Evolutionary conservation across 2,797 vertebrate genomes (phyloP).

Genomic region (Sparus aurata): DNA sequence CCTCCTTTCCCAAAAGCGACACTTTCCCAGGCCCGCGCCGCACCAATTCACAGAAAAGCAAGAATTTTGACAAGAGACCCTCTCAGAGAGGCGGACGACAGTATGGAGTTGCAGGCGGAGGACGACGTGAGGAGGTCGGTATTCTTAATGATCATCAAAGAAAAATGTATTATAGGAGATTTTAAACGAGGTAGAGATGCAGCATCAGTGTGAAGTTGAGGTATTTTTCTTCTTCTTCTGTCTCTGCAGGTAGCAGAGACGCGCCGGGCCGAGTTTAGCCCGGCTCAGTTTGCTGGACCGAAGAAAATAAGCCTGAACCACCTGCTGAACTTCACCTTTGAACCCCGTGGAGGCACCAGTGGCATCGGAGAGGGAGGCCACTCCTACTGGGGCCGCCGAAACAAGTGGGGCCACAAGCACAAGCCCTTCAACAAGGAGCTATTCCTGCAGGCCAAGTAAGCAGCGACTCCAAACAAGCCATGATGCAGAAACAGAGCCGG

Average conservation of each 20-base stretch:
- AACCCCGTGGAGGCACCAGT: constrained; percentile 92
- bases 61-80: constrained; percentile 99
- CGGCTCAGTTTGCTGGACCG: constrained; percentile 98
- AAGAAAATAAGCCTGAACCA: constrained; percentile 99
- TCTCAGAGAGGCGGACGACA: constrained; percentile 91
- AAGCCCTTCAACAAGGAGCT: constrained; percentile 99
- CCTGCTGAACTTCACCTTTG: constrained; percentile 98
- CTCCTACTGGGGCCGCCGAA: constrained; percentile 94
- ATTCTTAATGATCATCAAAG: not conserved
- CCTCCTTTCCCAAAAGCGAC: constrained; percentile 93
- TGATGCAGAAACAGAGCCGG: not conserved
- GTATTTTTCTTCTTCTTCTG: not conserved
- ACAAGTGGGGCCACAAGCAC: constrained; percentile 97
- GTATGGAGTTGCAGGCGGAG: constrained; percentile 93
- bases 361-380: constrained; percentile 89
- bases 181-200: not conserved
- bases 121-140: constrained; percentile 98
- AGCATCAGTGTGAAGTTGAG: not conserved
- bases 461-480: constrained; percentile 11
- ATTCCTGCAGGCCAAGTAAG: constrained; percentile 99
- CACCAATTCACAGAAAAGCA: constrained; percentile 99
- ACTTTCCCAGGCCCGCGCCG: constrained; percentile 92
- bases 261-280: constrained; percentile 97
- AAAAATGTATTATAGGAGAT: too few species aligned
- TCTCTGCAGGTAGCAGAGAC: constrained; percentile 94